phyloP scores from a whole-genome alignment of 2,113 vertebrate genomes.

The Ctenodactylus gundi region DNA sequence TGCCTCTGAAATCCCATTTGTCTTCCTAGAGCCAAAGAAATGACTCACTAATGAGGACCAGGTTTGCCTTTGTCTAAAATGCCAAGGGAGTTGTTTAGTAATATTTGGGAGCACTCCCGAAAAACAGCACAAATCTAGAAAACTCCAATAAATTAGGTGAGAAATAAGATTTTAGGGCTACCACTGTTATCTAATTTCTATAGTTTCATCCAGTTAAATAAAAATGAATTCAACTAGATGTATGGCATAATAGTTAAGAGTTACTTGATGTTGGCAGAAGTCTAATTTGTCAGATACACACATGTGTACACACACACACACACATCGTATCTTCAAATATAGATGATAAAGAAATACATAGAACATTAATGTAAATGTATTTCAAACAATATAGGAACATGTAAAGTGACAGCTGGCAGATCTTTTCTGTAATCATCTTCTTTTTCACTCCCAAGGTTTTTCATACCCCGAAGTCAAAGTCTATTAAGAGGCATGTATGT shows the following conservation, averaged over 20 bases:
- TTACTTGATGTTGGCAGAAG: neutral
- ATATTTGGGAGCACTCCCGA: slow-evolving; percentile 41
- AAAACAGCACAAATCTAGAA: slow-evolving; percentile 43
- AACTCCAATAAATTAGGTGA: neutral
- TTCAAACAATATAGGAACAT: neutral
- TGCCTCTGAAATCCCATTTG: slow-evolving; percentile 37
- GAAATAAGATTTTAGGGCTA: neutral
- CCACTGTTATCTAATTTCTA: neutral
- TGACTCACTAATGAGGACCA: slow-evolving; percentile 74
- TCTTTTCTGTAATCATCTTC: neutral
- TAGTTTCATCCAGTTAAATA: neutral
- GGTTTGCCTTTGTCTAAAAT: slow-evolving; percentile 58
- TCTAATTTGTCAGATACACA: neutral
- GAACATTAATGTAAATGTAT: neutral
- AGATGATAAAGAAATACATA: neutral
- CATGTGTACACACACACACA: neutral
- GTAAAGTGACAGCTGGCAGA: neutral
- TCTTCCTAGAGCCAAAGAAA: slow-evolving; percentile 56
- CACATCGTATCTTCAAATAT: neutral
- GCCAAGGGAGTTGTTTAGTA: slow-evolving; percentile 52
- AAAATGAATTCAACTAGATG: neutral
- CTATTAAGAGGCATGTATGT: neutral
- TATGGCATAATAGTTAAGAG: neutral
- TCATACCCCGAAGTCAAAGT: neutral
- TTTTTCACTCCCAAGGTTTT: neutral